Base-by-base conservation (phyloP, 1,140 invertebrate genomes). In the Drosophila rufa region DNA sequence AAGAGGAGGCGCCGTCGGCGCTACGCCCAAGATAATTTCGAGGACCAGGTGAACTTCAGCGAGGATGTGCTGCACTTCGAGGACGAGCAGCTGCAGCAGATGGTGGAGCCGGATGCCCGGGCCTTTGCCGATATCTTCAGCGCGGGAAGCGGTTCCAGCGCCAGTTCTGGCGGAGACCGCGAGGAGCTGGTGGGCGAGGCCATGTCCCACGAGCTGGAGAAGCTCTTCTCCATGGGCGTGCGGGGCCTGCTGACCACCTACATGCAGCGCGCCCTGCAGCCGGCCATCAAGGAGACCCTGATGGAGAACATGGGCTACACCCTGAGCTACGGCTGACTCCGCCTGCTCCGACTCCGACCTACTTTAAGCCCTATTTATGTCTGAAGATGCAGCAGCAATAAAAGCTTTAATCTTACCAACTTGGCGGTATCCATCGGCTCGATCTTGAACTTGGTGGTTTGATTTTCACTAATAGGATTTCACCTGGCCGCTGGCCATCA, bases 291-390 rank as follows among this genome's bases (percentile, higher is more conserved):
- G 92, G 96, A 97, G 80, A 97, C 96, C 3, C 93, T 97, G 15
- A 97, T 97, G 96, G 94, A 95, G 68, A 96, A 96, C 84, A 96
- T 97, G 95, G 96, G 96, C 14, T 97, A 97, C 82, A 97, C 96
- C 2, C 95, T 97, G 69, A 97, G 96, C 46, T 97, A 97, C 89
- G 96, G 96, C 71, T 92, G 62, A 83, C 17, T 14, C 33, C n/a
- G 6, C 30, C 59, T 38, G 9, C 33, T 12, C 7, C 8, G 9
- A 36, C 5, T 55, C n/a, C 33, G 19, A 43, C 9, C 40, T 46
- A 25, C 30, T 50, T 71, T 75, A 48, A 69, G 46, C 45, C 68
- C 65, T 82, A 73, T 79, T 73, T 79, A 73, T 64, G 51, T 75
- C 33, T 46, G 59, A 75, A 57, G 65, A 82, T 66, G 71, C 67